A percentile compares a stretch with the other conserved stretches of the same genome.
These are phyloP conservation scores for Streptopelia turtur DNA, from an alignment of 2,797 vertebrate species.

Conservation along the genomic window DNA sequence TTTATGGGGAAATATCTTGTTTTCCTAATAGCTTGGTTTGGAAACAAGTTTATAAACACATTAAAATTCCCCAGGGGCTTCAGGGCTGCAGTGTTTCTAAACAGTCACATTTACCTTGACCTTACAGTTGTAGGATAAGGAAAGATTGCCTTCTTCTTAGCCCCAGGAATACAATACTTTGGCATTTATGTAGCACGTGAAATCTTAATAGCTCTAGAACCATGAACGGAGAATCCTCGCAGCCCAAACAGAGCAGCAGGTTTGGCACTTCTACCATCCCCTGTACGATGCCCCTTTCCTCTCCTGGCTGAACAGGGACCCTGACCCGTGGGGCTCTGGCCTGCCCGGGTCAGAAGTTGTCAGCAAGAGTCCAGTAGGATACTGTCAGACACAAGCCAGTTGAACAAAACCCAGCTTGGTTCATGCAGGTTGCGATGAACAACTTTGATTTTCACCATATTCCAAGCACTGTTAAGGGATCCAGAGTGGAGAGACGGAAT, in stretches of 20 bases:
- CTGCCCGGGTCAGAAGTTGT: not conserved
- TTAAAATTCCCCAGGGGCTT: conserved; percentile 38
- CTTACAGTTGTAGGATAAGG: conserved; percentile 22
- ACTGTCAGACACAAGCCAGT: not conserved
- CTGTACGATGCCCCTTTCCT: not conserved
- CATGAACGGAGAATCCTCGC: not conserved
- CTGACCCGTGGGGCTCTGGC: not conserved
- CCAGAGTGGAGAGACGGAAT: not conserved
- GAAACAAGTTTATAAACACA: conserved; percentile 61
- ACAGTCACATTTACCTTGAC: conserved; percentile 43
- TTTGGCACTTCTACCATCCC: not conserved
- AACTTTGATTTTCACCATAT: not conserved
- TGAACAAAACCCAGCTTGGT: not conserved
- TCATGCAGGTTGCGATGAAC: not conserved
- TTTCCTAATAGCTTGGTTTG: conserved; percentile 61
- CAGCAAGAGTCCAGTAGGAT: not conserved
- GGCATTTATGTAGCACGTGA: not conserved
- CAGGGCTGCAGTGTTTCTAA: conserved; percentile 25
- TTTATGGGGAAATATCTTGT: conserved; percentile 60
- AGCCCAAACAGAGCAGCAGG: not conserved
- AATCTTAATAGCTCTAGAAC: conserved; percentile 20
- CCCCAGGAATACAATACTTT: not conserved
- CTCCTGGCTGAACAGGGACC: not conserved
- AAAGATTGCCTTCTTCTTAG: conserved; percentile 15
- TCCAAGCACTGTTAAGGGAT: not conserved